Evolutionary conservation across 2,888 invertebrate species (phyloP).

Genomic region (Charanyca ferruginea): DNA sequence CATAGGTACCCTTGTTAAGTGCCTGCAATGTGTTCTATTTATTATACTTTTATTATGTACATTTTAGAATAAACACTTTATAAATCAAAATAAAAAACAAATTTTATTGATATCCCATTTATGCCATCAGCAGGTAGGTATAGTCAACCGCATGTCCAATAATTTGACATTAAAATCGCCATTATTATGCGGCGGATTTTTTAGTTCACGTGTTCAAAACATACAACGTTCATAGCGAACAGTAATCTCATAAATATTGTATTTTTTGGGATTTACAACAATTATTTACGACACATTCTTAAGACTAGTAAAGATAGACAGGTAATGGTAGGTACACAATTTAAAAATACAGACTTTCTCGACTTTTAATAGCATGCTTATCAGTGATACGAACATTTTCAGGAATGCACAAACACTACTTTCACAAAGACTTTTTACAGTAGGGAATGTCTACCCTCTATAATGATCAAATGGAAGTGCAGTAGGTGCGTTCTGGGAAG

Average conservation of each 20-base stretch:
- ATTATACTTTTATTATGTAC: slow-evolving; percentile 1
- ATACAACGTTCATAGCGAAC: neutral
- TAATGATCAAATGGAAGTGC: neutral
- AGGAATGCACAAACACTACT: slow-evolving; percentile 9
- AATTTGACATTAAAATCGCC: neutral
- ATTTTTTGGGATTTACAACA: slow-evolving; percentile 1
- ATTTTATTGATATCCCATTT: slow-evolving; percentile 21
- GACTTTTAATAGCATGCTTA: neutral
- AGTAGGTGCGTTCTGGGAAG: neutral
- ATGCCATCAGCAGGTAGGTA: neutral
- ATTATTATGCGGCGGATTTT: neutral
- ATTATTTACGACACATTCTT: slow-evolving; percentile 3
- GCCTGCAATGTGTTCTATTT: neutral
- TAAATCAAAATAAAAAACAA: slow-evolving; percentile 35
- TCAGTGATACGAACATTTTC: neutral
- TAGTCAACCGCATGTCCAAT: neutral
- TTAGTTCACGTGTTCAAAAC: neutral
- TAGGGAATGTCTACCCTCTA: neutral
- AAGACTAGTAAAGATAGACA: neutral
- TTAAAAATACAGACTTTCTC: neutral
- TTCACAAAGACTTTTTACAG: neutral
- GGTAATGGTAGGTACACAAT: neutral
- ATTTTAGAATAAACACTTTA: slow-evolving; percentile 11
- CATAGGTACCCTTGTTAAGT: too few species aligned
- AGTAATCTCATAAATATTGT: neutral